These are phyloP conservation scores for Aspidiotus rigidus DNA, from an alignment of 2,888 invertebrate genomes.

Conservation along the genomic window DNA sequence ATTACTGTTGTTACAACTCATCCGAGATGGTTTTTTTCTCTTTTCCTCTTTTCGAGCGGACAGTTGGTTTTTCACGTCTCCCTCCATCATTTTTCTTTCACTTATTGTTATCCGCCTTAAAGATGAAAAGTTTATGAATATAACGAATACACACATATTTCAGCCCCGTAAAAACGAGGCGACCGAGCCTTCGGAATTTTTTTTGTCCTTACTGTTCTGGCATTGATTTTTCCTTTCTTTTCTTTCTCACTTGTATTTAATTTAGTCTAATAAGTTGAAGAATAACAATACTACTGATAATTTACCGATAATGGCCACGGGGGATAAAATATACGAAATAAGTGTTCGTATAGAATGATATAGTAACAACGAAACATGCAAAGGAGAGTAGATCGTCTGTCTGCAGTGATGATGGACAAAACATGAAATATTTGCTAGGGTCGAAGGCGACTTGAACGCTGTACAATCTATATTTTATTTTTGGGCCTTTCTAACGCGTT, in stretches of 20 bases:
- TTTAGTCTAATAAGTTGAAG: background rate
- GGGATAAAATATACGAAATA: background rate
- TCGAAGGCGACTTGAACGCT: too few relatives aligned
- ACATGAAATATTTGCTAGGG: too few relatives aligned
- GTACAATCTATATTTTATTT: too few relatives aligned
- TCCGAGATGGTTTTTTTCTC: background rate
- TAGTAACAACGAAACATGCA: too few relatives aligned
- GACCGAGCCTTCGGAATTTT: slow-evolving; percentile 16
- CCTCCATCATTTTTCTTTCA: slow-evolving; percentile 8
- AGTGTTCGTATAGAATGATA: too few relatives aligned
- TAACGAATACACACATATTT: background rate
- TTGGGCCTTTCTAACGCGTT: too few relatives aligned
- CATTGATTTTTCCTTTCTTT: slow-evolving; percentile 1
- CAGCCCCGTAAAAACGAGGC: slow-evolving; percentile 8
- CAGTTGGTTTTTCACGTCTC: slow-evolving; percentile 18
- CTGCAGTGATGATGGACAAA: too few relatives aligned
- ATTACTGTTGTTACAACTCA: slow-evolving; percentile 20
- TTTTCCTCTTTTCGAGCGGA: slow-evolving; percentile 13
- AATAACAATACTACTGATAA: background rate
- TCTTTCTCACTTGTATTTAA: background rate
- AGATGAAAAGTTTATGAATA: background rate
- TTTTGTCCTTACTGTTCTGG: slow-evolving; percentile 13
- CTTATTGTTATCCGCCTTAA: background rate
- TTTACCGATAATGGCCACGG: background rate
- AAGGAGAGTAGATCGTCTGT: too few relatives aligned